A percentile compares a stretch with the other conserved stretches of the same genome.
Evolutionary conservation across 2,113 vertebrate genomes (phyloP).

Genomic region (Pipa parva): DNA sequence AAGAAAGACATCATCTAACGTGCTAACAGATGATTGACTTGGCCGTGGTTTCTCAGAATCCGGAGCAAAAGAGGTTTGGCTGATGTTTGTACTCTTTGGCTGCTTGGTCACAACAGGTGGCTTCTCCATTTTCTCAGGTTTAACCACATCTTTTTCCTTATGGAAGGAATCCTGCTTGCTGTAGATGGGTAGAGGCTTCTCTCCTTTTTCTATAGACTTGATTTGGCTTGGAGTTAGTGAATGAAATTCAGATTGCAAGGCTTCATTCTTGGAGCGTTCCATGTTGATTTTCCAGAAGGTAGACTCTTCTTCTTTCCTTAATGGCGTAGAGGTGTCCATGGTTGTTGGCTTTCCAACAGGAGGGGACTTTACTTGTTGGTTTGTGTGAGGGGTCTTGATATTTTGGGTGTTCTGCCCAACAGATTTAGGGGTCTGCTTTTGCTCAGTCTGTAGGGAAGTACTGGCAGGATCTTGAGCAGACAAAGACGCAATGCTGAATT

Average conservation of each 20-base stretch:
- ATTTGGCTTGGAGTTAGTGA: conserved; percentile 95
- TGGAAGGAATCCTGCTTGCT: conserved; percentile 70
- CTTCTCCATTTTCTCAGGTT: conserved; percentile 59
- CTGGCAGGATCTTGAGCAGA: conserved; percentile 65
- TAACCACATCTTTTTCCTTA: conserved; percentile 64
- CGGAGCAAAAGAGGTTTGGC: conserved; percentile 44
- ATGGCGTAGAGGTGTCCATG: conserved; percentile 60
- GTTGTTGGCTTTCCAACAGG: conserved; percentile 66
- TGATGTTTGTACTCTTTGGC: conserved; percentile 49
- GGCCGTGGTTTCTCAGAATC: conserved; percentile 75
- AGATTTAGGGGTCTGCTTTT: conserved; percentile 59
- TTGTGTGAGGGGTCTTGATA: conserved; percentile 52
- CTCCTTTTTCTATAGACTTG: conserved; percentile 94
- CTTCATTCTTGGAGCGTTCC: conserved; percentile 84
- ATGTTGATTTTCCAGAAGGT: conserved; percentile 95
- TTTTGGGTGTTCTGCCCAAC: conserved; percentile 49
- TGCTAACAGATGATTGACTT: conserved; percentile 59
- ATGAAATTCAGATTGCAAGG: conserved; percentile 80
- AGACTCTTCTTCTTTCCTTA: conserved; percentile 76
- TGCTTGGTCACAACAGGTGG: conserved; percentile 51
- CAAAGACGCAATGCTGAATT: conserved; percentile 77
- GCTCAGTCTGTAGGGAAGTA: conserved; percentile 57
- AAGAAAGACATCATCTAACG: conserved; percentile 64
- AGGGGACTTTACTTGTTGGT: conserved; percentile 61
- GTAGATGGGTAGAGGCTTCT: conserved; percentile 81